phyloP scores from a whole-genome alignment of 2,113 vertebrate genomes.

The Aphelocoma coerulescens region DNA sequence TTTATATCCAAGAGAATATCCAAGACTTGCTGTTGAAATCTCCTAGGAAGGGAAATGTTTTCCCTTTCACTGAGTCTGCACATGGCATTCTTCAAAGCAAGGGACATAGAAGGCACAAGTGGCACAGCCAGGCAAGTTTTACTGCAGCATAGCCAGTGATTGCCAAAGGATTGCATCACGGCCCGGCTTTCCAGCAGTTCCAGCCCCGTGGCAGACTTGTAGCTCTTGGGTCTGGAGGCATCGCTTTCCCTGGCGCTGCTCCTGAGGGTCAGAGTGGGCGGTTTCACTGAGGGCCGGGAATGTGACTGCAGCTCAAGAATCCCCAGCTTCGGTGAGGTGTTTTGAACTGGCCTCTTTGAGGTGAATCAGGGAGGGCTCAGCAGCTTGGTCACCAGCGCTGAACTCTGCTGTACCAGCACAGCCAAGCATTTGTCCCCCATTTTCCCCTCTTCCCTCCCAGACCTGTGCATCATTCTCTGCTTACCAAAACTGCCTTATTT shows the following conservation, averaged over 20 bases:
- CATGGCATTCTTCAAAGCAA: not conserved
- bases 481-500: not conserved
- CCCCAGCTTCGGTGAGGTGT: not conserved
- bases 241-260: not conserved
- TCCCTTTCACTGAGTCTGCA: not conserved
- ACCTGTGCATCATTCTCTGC: not conserved
- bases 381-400: not conserved
- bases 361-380: not conserved
- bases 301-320: not conserved
- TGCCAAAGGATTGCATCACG: not conserved
- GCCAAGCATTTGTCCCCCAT: not conserved
- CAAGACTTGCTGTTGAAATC: not conserved
- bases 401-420: not conserved
- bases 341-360: not conserved
- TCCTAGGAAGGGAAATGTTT: not conserved
- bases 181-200: not conserved
- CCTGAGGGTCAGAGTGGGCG: not conserved
- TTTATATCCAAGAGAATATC: not conserved
- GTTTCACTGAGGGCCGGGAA: not conserved
- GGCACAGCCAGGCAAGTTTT: not conserved
- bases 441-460: not conserved
- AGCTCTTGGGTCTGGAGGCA: not conserved
- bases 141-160: accelerated
- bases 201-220: not conserved
- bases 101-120: not conserved